These are phyloP conservation scores for Rhipidura dahli DNA, from an alignment of 2,113 vertebrate species.

Conservation along the genomic window DNA sequence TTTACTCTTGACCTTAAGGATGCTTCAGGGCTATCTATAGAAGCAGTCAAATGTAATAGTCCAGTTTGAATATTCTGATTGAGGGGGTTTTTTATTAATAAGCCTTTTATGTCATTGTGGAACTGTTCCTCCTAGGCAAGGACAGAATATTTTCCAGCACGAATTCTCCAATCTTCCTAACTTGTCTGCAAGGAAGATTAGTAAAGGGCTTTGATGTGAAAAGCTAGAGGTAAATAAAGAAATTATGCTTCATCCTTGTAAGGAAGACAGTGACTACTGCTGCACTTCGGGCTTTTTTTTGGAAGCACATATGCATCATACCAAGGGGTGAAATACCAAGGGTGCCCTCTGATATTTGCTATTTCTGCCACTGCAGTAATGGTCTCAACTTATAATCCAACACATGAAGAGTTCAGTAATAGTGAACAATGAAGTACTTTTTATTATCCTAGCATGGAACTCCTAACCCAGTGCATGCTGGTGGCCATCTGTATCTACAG, in stretches of 20 bases:
- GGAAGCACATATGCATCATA: not conserved
- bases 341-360: not conserved
- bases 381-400: not conserved
- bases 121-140: not conserved
- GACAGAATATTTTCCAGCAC: not conserved
- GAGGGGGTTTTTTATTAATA: rapidly evolving
- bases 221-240: not conserved
- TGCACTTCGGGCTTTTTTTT: not conserved
- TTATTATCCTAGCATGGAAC: not conserved
- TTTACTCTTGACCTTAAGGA: not conserved
- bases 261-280: not conserved
- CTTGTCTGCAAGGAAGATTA: not conserved
- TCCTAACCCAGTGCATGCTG: not conserved
- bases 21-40: not conserved
- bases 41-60: not conserved
- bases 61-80: not conserved
- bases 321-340: not conserved
- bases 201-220: not conserved
- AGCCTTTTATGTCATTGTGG: not conserved
- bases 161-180: not conserved
- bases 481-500: not conserved
- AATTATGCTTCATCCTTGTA: not conserved
- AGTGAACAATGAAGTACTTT: not conserved
- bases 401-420: not conserved
- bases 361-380: not conserved